Percentiles rank a stretch among this genome's conserved stretches.
These are phyloP conservation scores for Aegithalos caudatus DNA, from an alignment of 2,113 vertebrate genomes.

Conservation along the genomic window DNA sequence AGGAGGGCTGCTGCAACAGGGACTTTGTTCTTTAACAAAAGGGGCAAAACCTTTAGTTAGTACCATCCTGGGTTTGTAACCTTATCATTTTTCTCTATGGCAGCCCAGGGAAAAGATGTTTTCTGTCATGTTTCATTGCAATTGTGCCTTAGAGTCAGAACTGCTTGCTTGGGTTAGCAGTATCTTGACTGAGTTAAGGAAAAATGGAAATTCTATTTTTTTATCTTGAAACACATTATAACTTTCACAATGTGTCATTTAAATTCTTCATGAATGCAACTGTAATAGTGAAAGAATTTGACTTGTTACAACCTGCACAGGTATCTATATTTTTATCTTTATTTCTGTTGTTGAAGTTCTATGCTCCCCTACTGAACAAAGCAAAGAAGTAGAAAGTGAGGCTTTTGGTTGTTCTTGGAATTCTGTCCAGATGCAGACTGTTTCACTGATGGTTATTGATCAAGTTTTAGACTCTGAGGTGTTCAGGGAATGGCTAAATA, in stretches of 20 bases:
- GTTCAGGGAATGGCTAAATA: neutral
- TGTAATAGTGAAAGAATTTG: neutral
- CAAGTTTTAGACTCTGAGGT: neutral
- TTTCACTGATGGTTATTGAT: neutral
- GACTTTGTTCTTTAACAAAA: neutral
- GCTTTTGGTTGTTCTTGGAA: neutral
- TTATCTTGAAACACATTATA: neutral
- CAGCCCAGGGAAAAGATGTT: neutral
- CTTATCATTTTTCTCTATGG: neutral
- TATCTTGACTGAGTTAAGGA: neutral
- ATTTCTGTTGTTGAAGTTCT: neutral
- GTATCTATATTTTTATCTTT: neutral
- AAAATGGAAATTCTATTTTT: neutral
- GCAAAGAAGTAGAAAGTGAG: neutral
- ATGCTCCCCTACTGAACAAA: neutral
- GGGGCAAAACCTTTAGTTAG: neutral
- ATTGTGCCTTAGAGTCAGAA: neutral
- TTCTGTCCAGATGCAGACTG: neutral
- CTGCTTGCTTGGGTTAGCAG: neutral
- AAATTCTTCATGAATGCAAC: neutral
- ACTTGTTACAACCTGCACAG: neutral
- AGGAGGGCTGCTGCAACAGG: neutral
- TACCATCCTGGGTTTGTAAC: neutral
- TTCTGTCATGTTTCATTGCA: neutral
- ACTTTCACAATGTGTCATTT: neutral